These are phyloP conservation scores for Sebastes ruberrimus DNA, from an alignment of 2,797 vertebrate genomes.

Conservation along the genomic window DNA sequence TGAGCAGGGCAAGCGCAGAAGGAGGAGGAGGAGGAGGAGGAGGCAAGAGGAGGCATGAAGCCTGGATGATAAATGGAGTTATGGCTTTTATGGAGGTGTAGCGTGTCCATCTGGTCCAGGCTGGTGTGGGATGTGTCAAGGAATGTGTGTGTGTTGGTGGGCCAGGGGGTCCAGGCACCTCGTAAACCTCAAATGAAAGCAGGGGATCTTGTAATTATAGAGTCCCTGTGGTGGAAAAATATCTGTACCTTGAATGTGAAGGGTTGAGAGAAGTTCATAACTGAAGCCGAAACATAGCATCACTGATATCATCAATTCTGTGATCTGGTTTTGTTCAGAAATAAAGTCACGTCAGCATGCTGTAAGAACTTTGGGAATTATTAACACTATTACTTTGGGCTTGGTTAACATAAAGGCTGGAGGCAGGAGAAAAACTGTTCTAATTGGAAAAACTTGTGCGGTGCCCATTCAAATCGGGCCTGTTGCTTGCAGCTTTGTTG, in stretches of 20 bases:
- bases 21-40: conserved; percentile 56
- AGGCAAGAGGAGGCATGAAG: conserved; percentile 27
- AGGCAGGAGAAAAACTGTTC: not conserved
- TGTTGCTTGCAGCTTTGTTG: not conserved
- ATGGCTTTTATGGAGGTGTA: conserved; percentile 53
- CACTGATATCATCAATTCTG: not conserved
- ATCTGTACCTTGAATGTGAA: not conserved
- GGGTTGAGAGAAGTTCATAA: not conserved
- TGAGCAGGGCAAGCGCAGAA: conserved; percentile 64
- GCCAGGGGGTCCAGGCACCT: conserved; percentile 29
- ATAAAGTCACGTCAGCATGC: not conserved
- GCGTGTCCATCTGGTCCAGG: conserved; percentile 48
- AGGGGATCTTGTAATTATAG: conserved; percentile 39
- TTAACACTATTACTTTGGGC: not conserved
- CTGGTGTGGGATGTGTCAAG: conserved; percentile 48
- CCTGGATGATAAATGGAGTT: conserved; percentile 52
- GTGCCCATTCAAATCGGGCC: no score
- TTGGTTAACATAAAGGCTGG: not conserved
- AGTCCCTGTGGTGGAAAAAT: conserved; percentile 7
- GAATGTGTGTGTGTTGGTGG: conserved; percentile 37
- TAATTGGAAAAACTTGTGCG: not conserved
- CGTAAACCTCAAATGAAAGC: conserved; percentile 50
- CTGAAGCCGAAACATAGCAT: not conserved
- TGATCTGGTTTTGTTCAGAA: not conserved
- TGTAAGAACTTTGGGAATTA: not conserved